Evolutionary conservation across 2,888 invertebrate species (phyloP), one percentile per base, ranked within the genome.

Genomic region (Nematopogon swammerdamellus): DNA sequence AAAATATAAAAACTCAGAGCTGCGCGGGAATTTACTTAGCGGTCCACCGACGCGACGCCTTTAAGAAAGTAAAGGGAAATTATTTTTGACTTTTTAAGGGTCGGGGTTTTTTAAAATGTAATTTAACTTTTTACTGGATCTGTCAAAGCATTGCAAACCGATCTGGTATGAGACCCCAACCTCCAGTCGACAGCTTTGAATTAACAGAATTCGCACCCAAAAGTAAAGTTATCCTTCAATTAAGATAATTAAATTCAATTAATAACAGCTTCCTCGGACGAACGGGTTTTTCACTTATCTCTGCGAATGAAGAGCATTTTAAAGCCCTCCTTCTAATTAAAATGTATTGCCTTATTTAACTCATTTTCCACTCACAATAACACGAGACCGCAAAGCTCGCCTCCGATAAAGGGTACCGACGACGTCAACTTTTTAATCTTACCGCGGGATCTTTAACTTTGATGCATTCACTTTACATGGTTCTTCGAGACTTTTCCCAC

Each of bases 331-430:
- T 67, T 68, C 76, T 79, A 76, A 79, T 79, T 79, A 79, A 79
- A 79, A 79, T 77, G 75, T 79, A 79, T 79, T 79, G 77, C 77
- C 72, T 77, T 79, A 76, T 79, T 79, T 75, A 76, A 79, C 77
- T 79, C 76, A 77, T 79, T 79, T 77, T 75, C 76, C 69, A 75
- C 74, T 76, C 70, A 75, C 75, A 76, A 72, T 75, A 76, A 76
- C 73, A 72, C 68, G 69, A 73, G 70, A 70, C 70, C 73, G 72
- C 72, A 72, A 71, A 67, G 25, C 45, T 69, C n/a, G 11, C 10
- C n/a, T 18, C 19, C 48, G 48, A 48, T 48, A 48, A 18, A 42
- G 42, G 20, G 25, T 16, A 42, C 48, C 18, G n/a, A n/a, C 18
- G n/a, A n/a, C 18, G 48, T 75, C 71, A 77, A 77, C 76, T 79